Percentiles rank a stretch among this genome's conserved stretches.
phyloP scores from a whole-genome alignment of 2,797 vertebrate genomes.

The Helostoma temminkii region DNA sequence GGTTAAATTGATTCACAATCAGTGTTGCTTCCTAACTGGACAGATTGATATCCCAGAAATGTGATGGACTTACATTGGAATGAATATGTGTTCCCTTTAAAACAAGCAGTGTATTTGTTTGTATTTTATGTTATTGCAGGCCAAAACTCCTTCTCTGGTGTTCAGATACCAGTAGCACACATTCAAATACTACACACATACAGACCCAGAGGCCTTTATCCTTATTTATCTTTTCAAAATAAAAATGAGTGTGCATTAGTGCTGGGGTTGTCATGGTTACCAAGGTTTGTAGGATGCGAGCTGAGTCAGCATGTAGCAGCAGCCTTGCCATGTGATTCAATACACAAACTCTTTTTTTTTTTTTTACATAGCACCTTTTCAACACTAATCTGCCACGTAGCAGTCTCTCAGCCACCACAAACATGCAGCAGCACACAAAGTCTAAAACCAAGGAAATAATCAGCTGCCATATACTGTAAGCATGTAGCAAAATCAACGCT shows the following conservation, averaged over 20 bases:
- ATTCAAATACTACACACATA: slow-evolving; percentile 48
- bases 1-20: too few relatives aligned
- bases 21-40: too few relatives aligned
- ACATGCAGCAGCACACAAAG: slow-evolving; percentile 13
- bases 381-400: slow-evolving; percentile 13
- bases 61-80: too few relatives aligned
- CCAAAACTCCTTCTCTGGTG: slow-evolving; percentile 40
- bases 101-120: slow-evolving; percentile 13
- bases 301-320: slow-evolving; percentile 75
- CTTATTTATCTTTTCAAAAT: slow-evolving; percentile 80
- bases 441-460: background rate
- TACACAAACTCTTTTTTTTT: slow-evolving; percentile 51
- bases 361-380: slow-evolving; percentile 36
- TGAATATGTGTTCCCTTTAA: too few relatives aligned
- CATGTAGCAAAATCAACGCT: background rate
- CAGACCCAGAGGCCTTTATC: slow-evolving; percentile 69
- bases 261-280: slow-evolving; percentile 83
- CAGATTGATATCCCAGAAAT: too few relatives aligned
- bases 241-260: slow-evolving; percentile 67
- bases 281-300: slow-evolving; percentile 76
- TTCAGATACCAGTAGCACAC: slow-evolving; percentile 53
- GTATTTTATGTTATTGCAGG: slow-evolving; percentile 13
- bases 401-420: slow-evolving; percentile 5
- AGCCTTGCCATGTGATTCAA: slow-evolving; percentile 68
- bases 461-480: background rate